Evolutionary conservation across 2,797 vertebrate species (phyloP), one percentile per base, ranked within the genome.

Genomic region (Rhadinocentrus ornatus): DNA sequence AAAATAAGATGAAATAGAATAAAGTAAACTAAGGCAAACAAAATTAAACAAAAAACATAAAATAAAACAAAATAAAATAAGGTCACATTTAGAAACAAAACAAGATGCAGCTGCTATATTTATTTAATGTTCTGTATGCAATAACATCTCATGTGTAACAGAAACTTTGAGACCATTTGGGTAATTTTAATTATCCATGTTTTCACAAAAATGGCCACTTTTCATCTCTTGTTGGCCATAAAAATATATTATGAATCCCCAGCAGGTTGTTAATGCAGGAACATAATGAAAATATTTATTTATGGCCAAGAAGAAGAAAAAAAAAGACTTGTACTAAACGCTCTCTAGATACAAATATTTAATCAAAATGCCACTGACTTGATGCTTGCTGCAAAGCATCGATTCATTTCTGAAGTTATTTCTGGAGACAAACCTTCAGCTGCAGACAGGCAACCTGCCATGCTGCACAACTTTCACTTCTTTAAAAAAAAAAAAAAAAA

Each of bases 131-230:
- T 46, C 65, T 75, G 68, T 69, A 75, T 22, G 64, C 71, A 82
- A 86, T 86, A 74, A 80, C 41, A 71, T 75, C 63, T 73, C 78
- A 74, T 66, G 81, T 75, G 75, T 73, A 63, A 56, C 64, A 69
- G 66, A 56, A 74, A 77, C 71, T 74, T 55, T 71, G 71, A 39
- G 84, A 68, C 4, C 73, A 66, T 77, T 80, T 32, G 75, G 85
- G 75, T 82, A 70, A 66, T 48, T 73, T 27, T 54, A 85, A 81
- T 77, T 61, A 66, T 62, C 57, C 69, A 58, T 76, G 78, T 83
- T 77, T 69, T 63, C 66, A 41, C 44, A 34, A 18, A 58, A 75
- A 62, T 80, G 69, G 68, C 74, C 32, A 13, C 60, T 4, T 20
- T 71, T 41, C n/a, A 15, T 35, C 41, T 58, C 67, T 53, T 20